Conservation (phyloP, 2,113 vertebrate genomes). For the Campylomormyrus tamandua region DNA sequence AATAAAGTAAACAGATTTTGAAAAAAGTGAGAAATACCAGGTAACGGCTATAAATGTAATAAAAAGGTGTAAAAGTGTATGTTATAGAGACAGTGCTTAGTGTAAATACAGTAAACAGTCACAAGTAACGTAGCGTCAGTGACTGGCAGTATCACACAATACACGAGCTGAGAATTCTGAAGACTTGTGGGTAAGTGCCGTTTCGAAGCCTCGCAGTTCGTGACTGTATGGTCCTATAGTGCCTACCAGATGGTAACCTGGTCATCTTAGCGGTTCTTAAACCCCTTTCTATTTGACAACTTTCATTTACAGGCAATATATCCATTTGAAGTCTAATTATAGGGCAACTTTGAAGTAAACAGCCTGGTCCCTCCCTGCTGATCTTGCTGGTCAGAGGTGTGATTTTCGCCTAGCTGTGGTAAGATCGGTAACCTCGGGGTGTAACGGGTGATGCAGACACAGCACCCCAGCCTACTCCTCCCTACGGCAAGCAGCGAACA, state of each 20-base stretch:
- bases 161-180: not conserved
- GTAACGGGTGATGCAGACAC: not conserved
- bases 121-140: not conserved
- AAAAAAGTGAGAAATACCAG: not conserved
- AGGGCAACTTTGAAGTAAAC: not conserved
- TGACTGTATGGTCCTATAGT: not conserved
- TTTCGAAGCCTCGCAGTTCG: not conserved
- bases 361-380: not conserved
- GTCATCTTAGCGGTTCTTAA: not conserved
- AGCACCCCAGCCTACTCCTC: not conserved
- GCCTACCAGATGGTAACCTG: not conserved
- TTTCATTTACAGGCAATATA: not conserved
- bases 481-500: not conserved
- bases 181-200: not conserved
- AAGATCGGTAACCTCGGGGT: not conserved
- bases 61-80: not conserved
- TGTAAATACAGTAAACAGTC: not conserved
- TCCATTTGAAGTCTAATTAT: not conserved
- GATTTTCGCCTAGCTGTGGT: not conserved
- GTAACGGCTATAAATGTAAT: not conserved
- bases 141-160: not conserved
- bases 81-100: not conserved
- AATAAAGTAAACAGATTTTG: not conserved
- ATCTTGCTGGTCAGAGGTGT: not conserved
- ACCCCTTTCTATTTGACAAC: not conserved